These are phyloP conservation scores for Pseudopleuronectes americanus DNA, from an alignment of 2,797 vertebrate genomes.

Conservation along the genomic window DNA sequence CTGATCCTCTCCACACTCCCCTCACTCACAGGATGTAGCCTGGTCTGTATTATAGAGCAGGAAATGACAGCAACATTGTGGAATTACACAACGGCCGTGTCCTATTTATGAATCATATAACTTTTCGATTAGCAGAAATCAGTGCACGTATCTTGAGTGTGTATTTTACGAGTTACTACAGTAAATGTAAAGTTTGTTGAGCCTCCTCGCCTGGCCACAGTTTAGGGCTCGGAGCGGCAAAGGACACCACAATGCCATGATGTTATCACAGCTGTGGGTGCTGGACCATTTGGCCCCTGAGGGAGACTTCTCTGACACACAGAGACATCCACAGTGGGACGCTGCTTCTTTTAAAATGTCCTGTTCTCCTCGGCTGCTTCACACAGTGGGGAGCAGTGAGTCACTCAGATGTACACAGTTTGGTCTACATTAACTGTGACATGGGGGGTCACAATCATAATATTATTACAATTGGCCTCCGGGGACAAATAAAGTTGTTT, in stretches of 20 bases:
- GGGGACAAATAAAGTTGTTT: no score
- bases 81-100: conserved; percentile 49
- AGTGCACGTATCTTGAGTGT: background rate
- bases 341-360: conserved; percentile 52
- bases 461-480: no score
- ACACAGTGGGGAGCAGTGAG: conserved; percentile 45
- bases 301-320: conserved; percentile 56
- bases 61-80: conserved; percentile 68
- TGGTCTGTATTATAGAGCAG: conserved; percentile 53
- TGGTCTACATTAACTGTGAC: conserved; percentile 28
- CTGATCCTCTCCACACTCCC: conserved; percentile 62
- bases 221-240: conserved; percentile 32
- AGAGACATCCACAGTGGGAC: conserved; percentile 49
- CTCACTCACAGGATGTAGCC: conserved; percentile 70
- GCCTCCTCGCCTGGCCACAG: conserved; percentile 23
- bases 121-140: conserved; percentile 3
- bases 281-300: conserved; percentile 77
- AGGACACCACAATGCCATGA: conserved; percentile 54
- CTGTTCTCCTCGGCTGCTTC: conserved; percentile 59
- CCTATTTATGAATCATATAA: conserved; percentile 39
- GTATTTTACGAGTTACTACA: no score
- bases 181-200: conserved; percentile 12
- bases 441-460: background rate
- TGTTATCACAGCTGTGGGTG: conserved; percentile 85
- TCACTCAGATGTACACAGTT: conserved; percentile 32